Evolutionary conservation across 2,797 vertebrate genomes (phyloP), one percentile per base, ranked within the genome.

Genomic region (Natrix natrix): DNA sequence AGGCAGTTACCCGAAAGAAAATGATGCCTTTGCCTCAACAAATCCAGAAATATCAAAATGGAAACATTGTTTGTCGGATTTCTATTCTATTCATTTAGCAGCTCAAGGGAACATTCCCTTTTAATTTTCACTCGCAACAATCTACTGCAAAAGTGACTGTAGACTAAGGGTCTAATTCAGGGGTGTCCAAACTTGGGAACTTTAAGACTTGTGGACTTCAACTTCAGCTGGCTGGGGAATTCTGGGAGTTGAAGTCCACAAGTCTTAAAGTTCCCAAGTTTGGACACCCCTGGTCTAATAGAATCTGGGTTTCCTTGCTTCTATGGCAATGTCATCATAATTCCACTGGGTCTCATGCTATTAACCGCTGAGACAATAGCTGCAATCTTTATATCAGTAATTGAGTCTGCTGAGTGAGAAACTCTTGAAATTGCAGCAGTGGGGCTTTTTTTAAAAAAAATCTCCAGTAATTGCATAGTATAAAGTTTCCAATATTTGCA

Each of bases 1-100:
- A 10, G 26, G 28, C 54, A 14, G 1, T 1, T 83, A 90, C 37
- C 13, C 16, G 20, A 78, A 60, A 54, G 2, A 56, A 56, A 92
- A 48, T 59, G 26, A 43, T 0, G 0, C 0, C 20, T 0, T 10
- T 8, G 0, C 14, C 4, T 37, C 10, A 32, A 4, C 2, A n/a
- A 48, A 74, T 10, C 12, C 20, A 28, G 56, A 57, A 88, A 24
- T 83, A 83, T 48, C 74, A 83, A 24, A 83, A 48, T 83, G 20
- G 37, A 83, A 83, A 20, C 74, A 43, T 83, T 83, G 20, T 78
- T 78, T 43, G 43, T 83, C 1, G 17, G 37, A 22, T 48, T 83
- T 83, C 74, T 78, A 37, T 78, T 78, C n/a, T 17, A 37, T 74
- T 37, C 69, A 22, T 37, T 78, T 20, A 78, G 69, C 16, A 43